A percentile compares a stretch with the other conserved stretches of the same genome.
phyloP scores from a whole-genome alignment of 92 coral and sea anemone genomes.

The Galaxea fascicularis region DNA sequence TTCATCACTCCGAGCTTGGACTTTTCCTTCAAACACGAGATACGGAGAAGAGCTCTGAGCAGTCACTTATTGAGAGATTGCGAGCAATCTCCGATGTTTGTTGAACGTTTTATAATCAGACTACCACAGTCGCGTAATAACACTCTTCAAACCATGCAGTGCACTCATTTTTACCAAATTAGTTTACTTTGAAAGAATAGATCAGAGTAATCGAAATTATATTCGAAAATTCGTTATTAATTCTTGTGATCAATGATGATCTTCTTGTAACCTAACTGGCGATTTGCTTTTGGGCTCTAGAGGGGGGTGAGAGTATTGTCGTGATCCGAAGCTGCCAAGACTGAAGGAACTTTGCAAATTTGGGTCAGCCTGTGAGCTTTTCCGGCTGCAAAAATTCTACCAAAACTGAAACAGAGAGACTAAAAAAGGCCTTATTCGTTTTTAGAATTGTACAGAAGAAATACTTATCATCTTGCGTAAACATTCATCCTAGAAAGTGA shows the following conservation, averaged over 20 bases:
- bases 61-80: conserved; percentile 41
- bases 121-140: background rate
- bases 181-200: background rate
- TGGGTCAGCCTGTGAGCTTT: conserved; percentile 28
- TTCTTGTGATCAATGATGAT: conserved; percentile 31
- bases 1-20: conserved; percentile 91
- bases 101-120: background rate
- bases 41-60: conserved; percentile 82
- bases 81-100: conserved; percentile 27
- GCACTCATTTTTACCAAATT: background rate
- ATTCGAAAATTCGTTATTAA: background rate
- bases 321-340: conserved; percentile 4
- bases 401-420: background rate
- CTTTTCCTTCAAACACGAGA: conserved; percentile 97
- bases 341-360: conserved; percentile 2
- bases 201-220: background rate
- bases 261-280: conserved; percentile 50
- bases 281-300: conserved; percentile 69
- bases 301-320: conserved; percentile 88
- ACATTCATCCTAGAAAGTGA: too few relatives aligned
- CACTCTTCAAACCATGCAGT: background rate
- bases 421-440: background rate
- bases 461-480: too few relatives aligned
- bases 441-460: too few relatives aligned
- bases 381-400: background rate